Conservation (phyloP, 1,140 invertebrate genomes). For the Spodoptera litura region DNA sequence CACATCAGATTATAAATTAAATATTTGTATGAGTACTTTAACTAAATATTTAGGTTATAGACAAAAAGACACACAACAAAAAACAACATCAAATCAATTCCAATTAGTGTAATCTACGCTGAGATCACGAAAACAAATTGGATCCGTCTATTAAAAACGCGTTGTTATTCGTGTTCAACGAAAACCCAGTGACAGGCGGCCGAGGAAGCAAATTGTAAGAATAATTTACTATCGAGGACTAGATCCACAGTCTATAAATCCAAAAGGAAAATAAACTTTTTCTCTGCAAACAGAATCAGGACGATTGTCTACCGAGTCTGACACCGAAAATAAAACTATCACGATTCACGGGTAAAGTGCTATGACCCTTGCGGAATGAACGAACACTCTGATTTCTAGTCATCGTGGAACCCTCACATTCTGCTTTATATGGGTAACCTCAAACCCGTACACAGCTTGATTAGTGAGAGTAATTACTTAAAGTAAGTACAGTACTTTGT, state of each 20-base stretch:
- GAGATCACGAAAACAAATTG: neutral
- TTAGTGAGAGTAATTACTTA: constrained; percentile 22
- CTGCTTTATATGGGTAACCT: neutral
- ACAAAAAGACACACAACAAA: too few species aligned
- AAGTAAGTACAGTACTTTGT: constrained; percentile 15
- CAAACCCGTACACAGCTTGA: constrained; percentile 8
- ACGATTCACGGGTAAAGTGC: constrained; percentile 13
- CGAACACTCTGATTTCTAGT: constrained; percentile 11
- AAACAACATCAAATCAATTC: too few species aligned
- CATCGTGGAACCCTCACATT: neutral
- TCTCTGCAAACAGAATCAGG: constrained; percentile 17
- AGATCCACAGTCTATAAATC: constrained; percentile 38
- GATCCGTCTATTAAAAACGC: neutral
- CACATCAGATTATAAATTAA: constrained; percentile 9
- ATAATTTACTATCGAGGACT: constrained; percentile 43
- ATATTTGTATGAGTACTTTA: neutral
- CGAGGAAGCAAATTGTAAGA: constrained; percentile 23
- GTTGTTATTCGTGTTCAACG: constrained; percentile 20
- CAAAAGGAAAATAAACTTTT: constrained; percentile 41
- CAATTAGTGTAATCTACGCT: neutral
- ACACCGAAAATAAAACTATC: constrained; percentile 41
- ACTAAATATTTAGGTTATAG: too few species aligned
- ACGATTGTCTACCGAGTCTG: constrained; percentile 20
- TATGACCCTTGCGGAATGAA: constrained; percentile 18
- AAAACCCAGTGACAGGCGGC: constrained; percentile 8